phyloP scores from a whole-genome alignment of 2,797 vertebrate genomes.

The Malurus leucopterus region DNA sequence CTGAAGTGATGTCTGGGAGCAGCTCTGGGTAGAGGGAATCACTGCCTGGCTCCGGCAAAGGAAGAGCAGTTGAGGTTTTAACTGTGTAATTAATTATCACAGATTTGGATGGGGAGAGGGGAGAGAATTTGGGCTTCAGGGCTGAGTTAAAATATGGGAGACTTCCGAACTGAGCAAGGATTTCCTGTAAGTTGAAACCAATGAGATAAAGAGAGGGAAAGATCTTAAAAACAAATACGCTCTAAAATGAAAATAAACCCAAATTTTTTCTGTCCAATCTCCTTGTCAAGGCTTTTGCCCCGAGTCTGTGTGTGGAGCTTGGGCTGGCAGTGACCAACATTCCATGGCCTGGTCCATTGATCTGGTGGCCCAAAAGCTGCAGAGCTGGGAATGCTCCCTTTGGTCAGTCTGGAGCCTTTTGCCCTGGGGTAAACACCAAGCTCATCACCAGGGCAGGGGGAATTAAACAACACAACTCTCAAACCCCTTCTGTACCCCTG shows the following conservation, averaged over 20 bases:
- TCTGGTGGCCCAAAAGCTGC: not conserved
- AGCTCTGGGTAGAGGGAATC: not conserved
- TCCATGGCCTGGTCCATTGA: not conserved
- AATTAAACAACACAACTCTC: rapidly evolving
- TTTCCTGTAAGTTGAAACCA: not conserved
- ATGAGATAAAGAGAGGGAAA: not conserved
- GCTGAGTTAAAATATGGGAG: not conserved
- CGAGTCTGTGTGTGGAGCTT: rapidly evolving
- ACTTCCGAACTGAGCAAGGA: not conserved
- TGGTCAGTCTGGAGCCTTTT: not conserved
- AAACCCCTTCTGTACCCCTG: not conserved
- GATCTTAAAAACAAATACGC: not conserved
- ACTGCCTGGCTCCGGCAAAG: constrained; percentile 6
- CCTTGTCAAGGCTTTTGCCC: not conserved
- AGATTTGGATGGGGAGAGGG: not conserved
- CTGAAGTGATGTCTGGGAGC: not conserved
- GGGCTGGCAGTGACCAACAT: not conserved
- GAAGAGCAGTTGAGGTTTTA: constrained; percentile 23
- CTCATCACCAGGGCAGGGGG: not conserved
- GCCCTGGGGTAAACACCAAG: not conserved
- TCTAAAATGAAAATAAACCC: not conserved
- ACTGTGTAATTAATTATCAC: constrained; percentile 40
- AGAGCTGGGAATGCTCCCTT: not conserved
- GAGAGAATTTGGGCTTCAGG: not conserved
- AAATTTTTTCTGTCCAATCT: not conserved